A percentile compares a stretch with the other conserved stretches of the same genome.
phyloP scores from a whole-genome alignment of 2,113 vertebrate species.

The Proteles cristata region DNA sequence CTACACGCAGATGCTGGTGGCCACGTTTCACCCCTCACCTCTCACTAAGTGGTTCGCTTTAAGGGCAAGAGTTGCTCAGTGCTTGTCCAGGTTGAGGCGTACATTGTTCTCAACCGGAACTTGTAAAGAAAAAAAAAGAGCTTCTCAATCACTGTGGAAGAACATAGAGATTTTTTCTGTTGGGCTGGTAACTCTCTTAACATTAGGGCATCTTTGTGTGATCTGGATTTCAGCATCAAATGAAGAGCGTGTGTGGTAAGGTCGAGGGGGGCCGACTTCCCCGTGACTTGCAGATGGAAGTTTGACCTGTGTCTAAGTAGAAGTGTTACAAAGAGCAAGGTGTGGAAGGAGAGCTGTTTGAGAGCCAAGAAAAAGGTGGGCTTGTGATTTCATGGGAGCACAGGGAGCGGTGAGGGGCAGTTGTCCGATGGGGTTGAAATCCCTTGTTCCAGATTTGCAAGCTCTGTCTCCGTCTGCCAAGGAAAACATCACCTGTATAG shows the following conservation, averaged over 20 bases:
- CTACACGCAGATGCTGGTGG: not conserved
- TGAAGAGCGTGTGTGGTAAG: not conserved
- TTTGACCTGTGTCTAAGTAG: not conserved
- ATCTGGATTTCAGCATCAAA: not conserved
- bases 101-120: not conserved
- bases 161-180: not conserved
- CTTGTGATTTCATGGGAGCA: slow-evolving; percentile 14
- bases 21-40: not conserved
- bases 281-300: not conserved
- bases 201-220: not conserved
- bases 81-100: not conserved
- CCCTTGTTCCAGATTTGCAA: not conserved
- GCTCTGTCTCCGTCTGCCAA: not conserved
- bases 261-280: not conserved
- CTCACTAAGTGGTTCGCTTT: not conserved
- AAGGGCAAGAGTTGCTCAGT: not conserved
- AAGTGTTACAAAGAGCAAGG: not conserved
- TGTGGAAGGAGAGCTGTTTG: not conserved
- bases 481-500: slow-evolving; percentile 69
- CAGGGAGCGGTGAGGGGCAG: not conserved
- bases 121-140: not conserved
- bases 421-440: slow-evolving; percentile 55
- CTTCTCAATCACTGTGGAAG: not conserved
- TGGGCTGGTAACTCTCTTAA: not conserved
- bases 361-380: not conserved